Percentiles rank a stretch among this genome's conserved stretches.
Evolutionary conservation across 2,113 vertebrate genomes (phyloP).

Genomic region (Stomatorhinus ivindoensis): DNA sequence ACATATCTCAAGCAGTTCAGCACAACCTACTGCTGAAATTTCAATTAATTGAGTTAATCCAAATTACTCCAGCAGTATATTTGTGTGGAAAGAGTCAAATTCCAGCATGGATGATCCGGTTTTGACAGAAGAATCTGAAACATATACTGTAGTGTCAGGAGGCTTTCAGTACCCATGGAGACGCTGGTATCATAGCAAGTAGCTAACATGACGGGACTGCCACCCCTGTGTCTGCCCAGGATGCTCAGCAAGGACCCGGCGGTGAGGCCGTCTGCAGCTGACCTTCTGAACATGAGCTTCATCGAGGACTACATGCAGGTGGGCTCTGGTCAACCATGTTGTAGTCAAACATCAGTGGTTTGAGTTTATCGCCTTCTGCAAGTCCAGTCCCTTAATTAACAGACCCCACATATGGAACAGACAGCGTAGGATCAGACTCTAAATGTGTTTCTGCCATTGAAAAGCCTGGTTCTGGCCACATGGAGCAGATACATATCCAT

Average conservation of each 20-base stretch:
- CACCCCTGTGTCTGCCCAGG: slow-evolving; percentile 43
- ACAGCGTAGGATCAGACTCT: background rate
- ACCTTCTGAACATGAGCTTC: slow-evolving; percentile 60
- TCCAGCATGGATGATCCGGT: background rate
- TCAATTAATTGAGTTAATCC: background rate
- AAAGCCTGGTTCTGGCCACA: background rate
- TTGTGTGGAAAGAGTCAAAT: background rate
- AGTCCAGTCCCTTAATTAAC: background rate
- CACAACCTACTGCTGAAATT: background rate
- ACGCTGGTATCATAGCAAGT: background rate
- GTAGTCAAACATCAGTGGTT: background rate
- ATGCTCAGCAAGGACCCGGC: slow-evolving; percentile 69
- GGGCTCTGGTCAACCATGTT: background rate
- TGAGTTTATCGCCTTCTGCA: background rate
- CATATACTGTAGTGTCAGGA: background rate
- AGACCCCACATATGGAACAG: background rate
- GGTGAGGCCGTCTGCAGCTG: slow-evolving; percentile 61
- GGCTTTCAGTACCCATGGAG: background rate
- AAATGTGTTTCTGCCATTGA: background rate
- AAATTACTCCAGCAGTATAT: background rate
- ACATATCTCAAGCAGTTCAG: background rate
- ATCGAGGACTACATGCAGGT: slow-evolving; percentile 62
- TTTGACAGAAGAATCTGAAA: background rate
- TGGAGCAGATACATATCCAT: background rate
- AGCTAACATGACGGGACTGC: background rate